These are phyloP conservation scores for Ophioninae sp. DNA, from an alignment of 2,888 invertebrate genomes.

Conservation along the genomic window DNA sequence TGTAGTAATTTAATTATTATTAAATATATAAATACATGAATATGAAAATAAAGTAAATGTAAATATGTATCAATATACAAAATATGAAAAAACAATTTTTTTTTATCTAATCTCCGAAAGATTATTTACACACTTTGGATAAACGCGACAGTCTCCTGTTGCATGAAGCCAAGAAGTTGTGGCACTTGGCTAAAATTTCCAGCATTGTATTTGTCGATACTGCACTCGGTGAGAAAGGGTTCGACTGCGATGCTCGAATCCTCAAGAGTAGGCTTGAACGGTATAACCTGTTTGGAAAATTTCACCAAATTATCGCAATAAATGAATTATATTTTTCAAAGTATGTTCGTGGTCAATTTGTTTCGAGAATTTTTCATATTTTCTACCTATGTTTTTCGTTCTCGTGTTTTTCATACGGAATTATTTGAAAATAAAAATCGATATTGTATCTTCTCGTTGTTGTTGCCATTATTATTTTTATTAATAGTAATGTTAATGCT, in stretches of 20 bases:
- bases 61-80: slow-evolving; percentile 9
- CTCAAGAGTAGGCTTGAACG: slow-evolving; percentile 83
- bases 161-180: slow-evolving; percentile 82
- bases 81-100: neutral
- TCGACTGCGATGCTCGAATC: slow-evolving; percentile 80
- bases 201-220: slow-evolving; percentile 78
- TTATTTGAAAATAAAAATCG: no score
- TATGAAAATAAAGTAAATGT: no score
- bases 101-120: neutral
- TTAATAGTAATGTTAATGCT: no score
- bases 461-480: no score
- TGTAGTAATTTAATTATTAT: no score
- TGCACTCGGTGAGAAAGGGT: slow-evolving; percentile 81
- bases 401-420: no score
- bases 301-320: neutral
- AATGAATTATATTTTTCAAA: no score
- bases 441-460: no score
- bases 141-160: slow-evolving; percentile 76
- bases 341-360: no score
- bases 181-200: slow-evolving; percentile 82
- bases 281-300: slow-evolving; percentile 62
- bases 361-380: no score
- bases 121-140: slow-evolving; percentile 25
- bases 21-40: no score
- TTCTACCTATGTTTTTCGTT: no score